These are phyloP conservation scores for Manis pentadactyla DNA, from an alignment of 2,797 vertebrate species.

Conservation along the genomic window DNA sequence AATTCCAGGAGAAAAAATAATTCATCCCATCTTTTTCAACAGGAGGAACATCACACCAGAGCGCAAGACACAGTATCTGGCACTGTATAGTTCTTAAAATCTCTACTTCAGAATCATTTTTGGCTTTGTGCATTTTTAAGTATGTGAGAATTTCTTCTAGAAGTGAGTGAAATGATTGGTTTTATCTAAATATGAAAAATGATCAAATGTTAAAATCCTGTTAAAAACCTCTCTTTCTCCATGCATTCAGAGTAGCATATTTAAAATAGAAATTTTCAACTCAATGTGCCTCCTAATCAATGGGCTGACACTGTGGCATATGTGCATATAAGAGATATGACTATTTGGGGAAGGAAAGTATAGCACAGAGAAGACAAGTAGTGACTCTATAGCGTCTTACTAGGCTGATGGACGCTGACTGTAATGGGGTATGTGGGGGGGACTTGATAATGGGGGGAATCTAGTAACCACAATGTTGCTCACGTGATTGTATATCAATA, in stretches of 20 bases:
- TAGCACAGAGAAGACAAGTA: no score
- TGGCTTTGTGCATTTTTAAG: background rate
- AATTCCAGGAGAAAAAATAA: background rate
- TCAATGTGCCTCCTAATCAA: background rate
- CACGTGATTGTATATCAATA: no score
- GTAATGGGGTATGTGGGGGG: no score
- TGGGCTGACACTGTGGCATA: no score
- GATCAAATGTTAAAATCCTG: background rate
- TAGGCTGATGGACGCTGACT: no score
- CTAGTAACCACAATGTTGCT: no score
- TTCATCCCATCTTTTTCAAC: no score
- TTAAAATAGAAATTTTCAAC: background rate
- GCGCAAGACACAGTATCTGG: accelerated
- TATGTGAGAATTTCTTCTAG: background rate
- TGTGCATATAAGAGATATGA: no score
- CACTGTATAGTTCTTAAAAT: background rate
- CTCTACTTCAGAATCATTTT: background rate
- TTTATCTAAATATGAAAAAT: background rate
- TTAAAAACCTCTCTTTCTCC: background rate
- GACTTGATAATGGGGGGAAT: no score
- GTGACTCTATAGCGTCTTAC: no score
- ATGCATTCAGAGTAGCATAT: background rate
- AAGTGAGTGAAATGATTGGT: background rate
- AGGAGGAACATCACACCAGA: background rate
- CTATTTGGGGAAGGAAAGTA: no score